Conservation (phyloP, 2,113 vertebrate species). For the Grallaria varia region DNA sequence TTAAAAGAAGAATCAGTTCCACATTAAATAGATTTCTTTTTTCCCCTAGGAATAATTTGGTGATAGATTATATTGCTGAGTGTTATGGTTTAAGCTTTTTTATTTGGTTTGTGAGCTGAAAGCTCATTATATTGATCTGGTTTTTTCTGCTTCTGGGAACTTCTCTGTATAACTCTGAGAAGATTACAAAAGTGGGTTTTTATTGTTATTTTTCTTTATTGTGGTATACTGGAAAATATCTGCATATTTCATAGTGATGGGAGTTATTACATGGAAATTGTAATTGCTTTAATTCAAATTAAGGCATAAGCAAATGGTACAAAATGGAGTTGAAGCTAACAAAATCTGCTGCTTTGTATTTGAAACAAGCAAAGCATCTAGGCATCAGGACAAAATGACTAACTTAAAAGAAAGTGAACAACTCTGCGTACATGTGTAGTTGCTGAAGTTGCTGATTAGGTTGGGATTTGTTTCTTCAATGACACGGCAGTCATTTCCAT, state of each 20-base stretch:
- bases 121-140: background rate
- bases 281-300: background rate
- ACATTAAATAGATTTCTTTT: background rate
- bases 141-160: conserved; percentile 1
- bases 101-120: background rate
- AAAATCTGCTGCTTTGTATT: background rate
- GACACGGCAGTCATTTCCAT: background rate
- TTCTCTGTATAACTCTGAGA: background rate
- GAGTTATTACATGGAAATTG: background rate
- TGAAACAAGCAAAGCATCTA: background rate
- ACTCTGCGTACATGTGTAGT: background rate
- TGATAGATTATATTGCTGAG: background rate
- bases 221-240: background rate
- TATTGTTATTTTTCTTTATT: background rate
- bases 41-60: background rate
- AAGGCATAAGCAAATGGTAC: background rate
- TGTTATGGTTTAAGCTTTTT: background rate
- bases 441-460: background rate
- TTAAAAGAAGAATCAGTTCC: background rate
- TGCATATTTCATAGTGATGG: background rate
- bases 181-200: background rate
- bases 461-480: background rate
- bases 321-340: background rate
- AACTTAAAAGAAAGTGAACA: background rate
- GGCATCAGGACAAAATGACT: background rate